Percentiles rank a stretch among this genome's conserved stretches.
phyloP scores from a whole-genome alignment of 1,140 invertebrate genomes.

The Camponotus floridanus region DNA sequence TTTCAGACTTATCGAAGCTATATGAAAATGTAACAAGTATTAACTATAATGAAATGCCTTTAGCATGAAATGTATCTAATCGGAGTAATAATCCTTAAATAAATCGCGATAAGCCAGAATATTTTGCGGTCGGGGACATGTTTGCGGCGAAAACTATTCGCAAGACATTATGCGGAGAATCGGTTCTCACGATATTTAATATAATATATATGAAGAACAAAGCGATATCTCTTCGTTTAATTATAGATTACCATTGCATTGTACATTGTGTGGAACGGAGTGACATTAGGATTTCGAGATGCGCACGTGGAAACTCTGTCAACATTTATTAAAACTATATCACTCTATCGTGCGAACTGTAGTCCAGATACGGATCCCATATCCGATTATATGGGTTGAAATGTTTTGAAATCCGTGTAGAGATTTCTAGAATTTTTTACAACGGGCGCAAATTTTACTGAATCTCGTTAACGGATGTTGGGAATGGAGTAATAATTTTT shows the following conservation, averaged over 20 bases:
- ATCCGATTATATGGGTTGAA: constrained; percentile 5
- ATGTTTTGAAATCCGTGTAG: constrained; percentile 26
- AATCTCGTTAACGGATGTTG: constrained; percentile 24
- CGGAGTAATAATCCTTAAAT: constrained; percentile 4
- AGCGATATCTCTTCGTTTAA: constrained; percentile 36
- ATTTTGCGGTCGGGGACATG: constrained; percentile 37
- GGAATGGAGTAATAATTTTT: constrained; percentile 13
- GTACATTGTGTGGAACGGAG: background rate
- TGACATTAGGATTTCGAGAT: constrained; percentile 27
- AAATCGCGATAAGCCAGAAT: constrained; percentile 36
- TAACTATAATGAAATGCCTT: constrained; percentile 30
- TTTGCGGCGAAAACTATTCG: constrained; percentile 25
- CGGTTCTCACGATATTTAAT: constrained; percentile 49
- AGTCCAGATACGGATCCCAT: constrained; percentile 20
- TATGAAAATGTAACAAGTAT: background rate
- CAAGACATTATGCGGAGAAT: background rate
- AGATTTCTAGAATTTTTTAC: constrained; percentile 36
- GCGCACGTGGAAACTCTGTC: constrained; percentile 13
- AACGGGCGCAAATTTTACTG: background rate
- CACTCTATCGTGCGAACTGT: background rate
- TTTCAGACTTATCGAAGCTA: background rate
- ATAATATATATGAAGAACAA: constrained; percentile 23
- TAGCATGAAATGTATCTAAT: too few relatives aligned
- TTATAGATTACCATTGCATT: constrained; percentile 40
- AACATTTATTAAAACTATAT: constrained; percentile 56